Evolutionary conservation across 2,113 vertebrate species (phyloP).

Genomic region (Apaloderma vittatum): DNA sequence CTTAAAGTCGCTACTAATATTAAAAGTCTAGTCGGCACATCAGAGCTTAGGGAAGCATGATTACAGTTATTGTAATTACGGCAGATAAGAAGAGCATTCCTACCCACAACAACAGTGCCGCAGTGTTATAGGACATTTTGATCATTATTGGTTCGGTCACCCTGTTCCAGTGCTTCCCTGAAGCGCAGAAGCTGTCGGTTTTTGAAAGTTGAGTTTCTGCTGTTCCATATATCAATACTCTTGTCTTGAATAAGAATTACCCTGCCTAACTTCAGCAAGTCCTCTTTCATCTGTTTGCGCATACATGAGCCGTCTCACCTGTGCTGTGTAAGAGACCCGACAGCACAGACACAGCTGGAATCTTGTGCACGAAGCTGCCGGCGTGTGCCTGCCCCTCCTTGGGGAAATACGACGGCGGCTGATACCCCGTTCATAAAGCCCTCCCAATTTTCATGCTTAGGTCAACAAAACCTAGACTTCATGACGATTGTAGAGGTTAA

Average conservation of each 20-base stretch:
- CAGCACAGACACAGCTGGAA: neutral
- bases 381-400: neutral
- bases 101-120: neutral
- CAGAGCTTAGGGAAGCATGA: neutral
- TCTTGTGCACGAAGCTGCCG: neutral
- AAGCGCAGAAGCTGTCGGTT: neutral
- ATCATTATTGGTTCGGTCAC: neutral
- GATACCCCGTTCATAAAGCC: neutral
- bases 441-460: neutral
- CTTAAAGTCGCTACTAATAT: conserved; percentile 26
- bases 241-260: neutral
- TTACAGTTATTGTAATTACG: neutral
- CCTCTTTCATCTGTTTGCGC: neutral
- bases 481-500: neutral
- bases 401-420: fast-evolving
- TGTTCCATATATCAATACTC: neutral
- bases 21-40: neutral
- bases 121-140: neutral
- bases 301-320: neutral
- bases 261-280: neutral
- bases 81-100: neutral
- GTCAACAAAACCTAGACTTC: neutral
- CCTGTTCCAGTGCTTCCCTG: neutral
- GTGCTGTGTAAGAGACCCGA: neutral
- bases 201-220: neutral